Evolutionary conservation across 2,113 vertebrate species (phyloP).

Genomic region (Sturnira hondurensis): DNA sequence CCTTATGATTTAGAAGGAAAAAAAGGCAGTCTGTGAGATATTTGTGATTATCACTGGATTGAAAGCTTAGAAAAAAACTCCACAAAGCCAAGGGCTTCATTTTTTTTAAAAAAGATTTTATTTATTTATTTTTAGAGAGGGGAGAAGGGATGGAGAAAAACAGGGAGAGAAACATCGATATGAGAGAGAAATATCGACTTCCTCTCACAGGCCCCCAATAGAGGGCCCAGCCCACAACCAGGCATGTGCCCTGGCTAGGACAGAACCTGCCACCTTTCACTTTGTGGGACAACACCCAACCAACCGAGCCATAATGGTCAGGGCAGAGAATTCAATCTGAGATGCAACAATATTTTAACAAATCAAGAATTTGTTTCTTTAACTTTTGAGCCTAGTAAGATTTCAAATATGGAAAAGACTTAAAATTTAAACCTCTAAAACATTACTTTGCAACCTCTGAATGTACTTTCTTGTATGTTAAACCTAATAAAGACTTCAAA

Average conservation of each 20-base stretch:
- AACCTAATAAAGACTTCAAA: neutral
- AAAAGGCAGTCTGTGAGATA: neutral
- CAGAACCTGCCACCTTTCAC: neutral
- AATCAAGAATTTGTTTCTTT: conserved; percentile 2
- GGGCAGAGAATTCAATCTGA: neutral
- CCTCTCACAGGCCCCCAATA: neutral
- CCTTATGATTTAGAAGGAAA: neutral
- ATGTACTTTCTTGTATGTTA: neutral
- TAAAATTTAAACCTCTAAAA: neutral
- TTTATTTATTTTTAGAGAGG: neutral
- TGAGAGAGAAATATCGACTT: neutral
- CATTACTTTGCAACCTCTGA: neutral
- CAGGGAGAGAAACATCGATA: neutral
- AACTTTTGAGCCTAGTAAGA: neutral
- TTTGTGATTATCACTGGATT: neutral
- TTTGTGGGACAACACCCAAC: too few species aligned
- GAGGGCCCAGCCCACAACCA: neutral
- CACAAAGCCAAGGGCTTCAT: neutral
- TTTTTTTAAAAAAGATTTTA: neutral
- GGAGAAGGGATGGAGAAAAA: neutral
- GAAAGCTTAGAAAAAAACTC: neutral
- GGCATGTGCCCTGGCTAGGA: neutral
- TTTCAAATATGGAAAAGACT: neutral
- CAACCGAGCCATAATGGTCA: neutral
- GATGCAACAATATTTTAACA: neutral